A percentile compares a stretch with the other conserved stretches of the same genome.
Evolutionary conservation across 2,113 vertebrate genomes (phyloP).

Genomic region (Gallinago jamesoni): DNA sequence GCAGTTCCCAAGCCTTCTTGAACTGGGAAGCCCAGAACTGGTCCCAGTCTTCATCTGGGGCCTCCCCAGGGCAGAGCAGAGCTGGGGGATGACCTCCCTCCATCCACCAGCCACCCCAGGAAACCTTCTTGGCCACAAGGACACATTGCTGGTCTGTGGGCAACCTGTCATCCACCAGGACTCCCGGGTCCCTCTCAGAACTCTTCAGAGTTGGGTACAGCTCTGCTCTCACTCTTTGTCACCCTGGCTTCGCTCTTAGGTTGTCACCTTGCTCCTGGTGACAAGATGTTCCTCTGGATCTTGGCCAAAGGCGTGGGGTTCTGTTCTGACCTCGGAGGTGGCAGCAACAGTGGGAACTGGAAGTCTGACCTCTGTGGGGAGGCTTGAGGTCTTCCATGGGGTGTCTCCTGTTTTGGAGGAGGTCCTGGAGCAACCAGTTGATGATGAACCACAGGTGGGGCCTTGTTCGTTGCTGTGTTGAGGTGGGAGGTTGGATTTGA

Average conservation of each 20-base stretch:
- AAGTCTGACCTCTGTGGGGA: neutral
- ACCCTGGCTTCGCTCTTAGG: fast-evolving
- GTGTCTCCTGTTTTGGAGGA: neutral
- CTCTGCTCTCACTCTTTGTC: neutral
- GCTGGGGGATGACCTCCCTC: neutral
- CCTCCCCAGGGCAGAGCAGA: neutral
- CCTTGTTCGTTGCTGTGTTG: fast-evolving
- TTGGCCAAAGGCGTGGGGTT: fast-evolving
- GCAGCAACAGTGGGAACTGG: neutral
- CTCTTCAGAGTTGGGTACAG: neutral
- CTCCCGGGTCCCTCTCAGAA: neutral
- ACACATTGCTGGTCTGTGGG: too few species aligned
- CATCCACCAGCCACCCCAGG: neutral
- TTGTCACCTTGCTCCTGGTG: neutral
- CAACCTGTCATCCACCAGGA: neutral
- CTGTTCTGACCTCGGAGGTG: neutral
- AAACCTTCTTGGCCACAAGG: neutral
- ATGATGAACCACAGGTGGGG: neutral
- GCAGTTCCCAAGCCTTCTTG: neutral
- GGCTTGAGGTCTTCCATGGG: neutral
- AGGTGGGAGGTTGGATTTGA: neutral
- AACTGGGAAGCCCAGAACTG: neutral
- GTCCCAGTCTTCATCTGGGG: neutral
- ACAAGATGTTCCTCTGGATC: neutral
- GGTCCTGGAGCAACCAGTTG: neutral